Evolutionary conservation across 1,140 invertebrate genomes (phyloP).

Genomic region (Listronotus bonariensis): DNA sequence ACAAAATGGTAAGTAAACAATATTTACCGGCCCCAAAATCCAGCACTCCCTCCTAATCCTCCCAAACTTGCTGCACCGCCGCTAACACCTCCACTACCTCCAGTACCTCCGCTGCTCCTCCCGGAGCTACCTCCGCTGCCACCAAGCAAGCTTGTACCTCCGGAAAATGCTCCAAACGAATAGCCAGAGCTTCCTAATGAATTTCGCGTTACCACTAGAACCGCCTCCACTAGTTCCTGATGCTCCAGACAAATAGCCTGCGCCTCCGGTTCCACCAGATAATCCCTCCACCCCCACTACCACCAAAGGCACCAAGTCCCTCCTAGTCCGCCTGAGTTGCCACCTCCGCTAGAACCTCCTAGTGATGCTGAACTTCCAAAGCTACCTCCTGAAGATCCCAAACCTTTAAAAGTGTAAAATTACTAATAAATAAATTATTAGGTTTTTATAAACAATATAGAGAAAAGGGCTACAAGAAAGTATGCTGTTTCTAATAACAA

Average conservation of each 20-base stretch:
- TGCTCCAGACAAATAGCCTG: not conserved
- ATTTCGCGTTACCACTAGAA: not conserved
- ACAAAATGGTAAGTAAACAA: no score
- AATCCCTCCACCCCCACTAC: not conserved
- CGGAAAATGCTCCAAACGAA: constrained; percentile 1
- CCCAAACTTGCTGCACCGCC: not conserved
- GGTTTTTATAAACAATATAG: no score
- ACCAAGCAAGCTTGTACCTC: not conserved
- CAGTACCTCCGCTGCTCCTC: no score
- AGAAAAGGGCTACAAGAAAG: no score
- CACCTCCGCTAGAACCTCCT: not conserved
- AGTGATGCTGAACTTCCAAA: not conserved
- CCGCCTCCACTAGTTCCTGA: not conserved
- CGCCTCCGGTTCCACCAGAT: not conserved
- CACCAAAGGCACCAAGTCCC: not conserved
- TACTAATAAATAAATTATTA: no score
- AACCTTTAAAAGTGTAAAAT: no score
- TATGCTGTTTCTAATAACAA: no score
- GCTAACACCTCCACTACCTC: no score
- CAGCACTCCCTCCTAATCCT: not conserved
- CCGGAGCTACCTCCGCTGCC: no score
- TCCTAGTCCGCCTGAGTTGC: not conserved
- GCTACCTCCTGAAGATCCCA: no score
- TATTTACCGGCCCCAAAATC: not conserved
- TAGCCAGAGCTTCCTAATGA: constrained; percentile 2